phyloP scores from a whole-genome alignment of 2,888 invertebrate species.

The Synanthedon tipuliformis region DNA sequence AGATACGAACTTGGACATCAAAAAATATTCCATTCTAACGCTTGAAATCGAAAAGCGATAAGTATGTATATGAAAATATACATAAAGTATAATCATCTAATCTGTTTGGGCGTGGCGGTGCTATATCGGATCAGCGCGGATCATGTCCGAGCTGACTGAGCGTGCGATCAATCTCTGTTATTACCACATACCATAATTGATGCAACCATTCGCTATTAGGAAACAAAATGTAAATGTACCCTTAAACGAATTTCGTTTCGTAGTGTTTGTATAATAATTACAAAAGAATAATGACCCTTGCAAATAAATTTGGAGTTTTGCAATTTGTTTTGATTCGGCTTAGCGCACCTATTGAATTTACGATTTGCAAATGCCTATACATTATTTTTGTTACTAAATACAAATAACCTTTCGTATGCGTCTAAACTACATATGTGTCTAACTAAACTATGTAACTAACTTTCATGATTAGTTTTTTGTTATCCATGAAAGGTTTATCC shows the following conservation, averaged over 20 bases:
- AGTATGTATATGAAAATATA: background rate
- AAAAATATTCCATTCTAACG: no score
- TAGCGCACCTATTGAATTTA: no score
- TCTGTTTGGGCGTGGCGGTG: slow-evolving; percentile 1
- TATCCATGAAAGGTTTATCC: background rate
- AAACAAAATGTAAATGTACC: slow-evolving; percentile 24
- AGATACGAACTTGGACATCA: no score
- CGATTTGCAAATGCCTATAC: background rate
- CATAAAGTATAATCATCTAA: background rate
- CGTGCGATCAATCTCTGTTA: slow-evolving; percentile 8
- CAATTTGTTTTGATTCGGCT: no score
- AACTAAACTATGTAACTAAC: no score
- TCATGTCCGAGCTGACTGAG: slow-evolving; percentile 3
- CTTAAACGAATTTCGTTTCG: slow-evolving; percentile 8
- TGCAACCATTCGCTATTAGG: slow-evolving; percentile 16
- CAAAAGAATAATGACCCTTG: slow-evolving; percentile 1
- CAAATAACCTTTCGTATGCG: background rate
- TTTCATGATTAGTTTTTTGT: background rate
- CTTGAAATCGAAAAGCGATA: no score
- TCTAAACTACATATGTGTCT: no score
- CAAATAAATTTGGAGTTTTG: background rate
- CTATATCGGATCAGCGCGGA: slow-evolving; percentile 1
- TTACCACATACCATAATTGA: slow-evolving; percentile 14
- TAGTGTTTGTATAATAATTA: slow-evolving; percentile 11
- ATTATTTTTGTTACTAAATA: background rate